Base-by-base conservation (phyloP, 2,797 vertebrate species). In the Chloroceryle amazona region DNA sequence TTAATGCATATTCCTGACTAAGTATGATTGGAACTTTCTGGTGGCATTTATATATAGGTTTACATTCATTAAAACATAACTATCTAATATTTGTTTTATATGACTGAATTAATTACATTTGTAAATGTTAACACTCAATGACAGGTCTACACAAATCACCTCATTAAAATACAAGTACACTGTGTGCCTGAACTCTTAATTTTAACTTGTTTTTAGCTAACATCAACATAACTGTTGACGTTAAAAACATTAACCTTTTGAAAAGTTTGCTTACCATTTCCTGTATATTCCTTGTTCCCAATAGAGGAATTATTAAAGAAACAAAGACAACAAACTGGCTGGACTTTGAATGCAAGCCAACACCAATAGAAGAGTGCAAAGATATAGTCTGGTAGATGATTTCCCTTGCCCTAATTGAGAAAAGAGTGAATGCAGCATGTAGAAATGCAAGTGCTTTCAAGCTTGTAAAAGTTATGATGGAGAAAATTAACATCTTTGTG, bases 21-120 rank as follows among this genome's bases (percentile, higher is more conserved):
- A 97, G 92, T 98, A 94, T 98, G 98, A 99, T 96, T 98, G 81
- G 90, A 93, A 90, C 92, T 99, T 99, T 98, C 98, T 98, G 98
- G 97, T 97, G 89, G 93, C 85, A 92, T 97, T 97, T 98, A 97
- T 96, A 93, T 72, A 92, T 96, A 97, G 73, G 86, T 94, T 97
- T 97, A 92, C 97, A 95, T 95, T 83, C 70, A 97, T 98, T 97
- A 94, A 85, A 96, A 90, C 96, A 89, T 90, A 96, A 75, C 92
- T 71, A 93, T 93, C 73, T 96, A 96, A 97, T 98, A 97, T 97
- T 98, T 97, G 93, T 95, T 96, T 97, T 97, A 96, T 91, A 90
- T 95, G 82, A 96, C 92, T 85, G 76, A 97, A 96, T 97, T 92
- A 98, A 96, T 96, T 94, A 86, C 92, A 97, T 97, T 98, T 97